Percentiles rank a stretch among this genome's conserved stretches.
Evolutionary conservation across 2,888 invertebrate genomes (phyloP).

Genomic region (Machimus rusticus): DNA sequence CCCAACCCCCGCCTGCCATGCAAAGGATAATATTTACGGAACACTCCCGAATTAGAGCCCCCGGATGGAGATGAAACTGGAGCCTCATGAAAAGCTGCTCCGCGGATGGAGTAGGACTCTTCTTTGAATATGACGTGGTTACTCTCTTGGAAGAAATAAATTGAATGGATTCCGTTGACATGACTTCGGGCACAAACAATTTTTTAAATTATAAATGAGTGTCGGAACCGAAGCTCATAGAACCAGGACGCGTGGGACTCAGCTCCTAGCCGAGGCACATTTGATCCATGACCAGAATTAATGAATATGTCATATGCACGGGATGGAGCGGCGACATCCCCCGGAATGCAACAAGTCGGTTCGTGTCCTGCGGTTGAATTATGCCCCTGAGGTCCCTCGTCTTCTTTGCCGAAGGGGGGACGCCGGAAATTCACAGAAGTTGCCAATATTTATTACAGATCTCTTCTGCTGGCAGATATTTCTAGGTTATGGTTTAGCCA

Average conservation of each 20-base stretch:
- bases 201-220: background rate
- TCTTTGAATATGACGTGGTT: background rate
- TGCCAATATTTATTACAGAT: background rate
- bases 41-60: background rate
- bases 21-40: background rate
- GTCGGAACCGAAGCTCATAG: background rate
- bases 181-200: background rate
- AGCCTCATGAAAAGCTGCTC: background rate
- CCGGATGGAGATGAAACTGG: background rate
- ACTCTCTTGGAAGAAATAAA: background rate
- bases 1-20: background rate
- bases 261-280: background rate
- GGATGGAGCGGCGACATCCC: background rate
- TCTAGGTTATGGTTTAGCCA: background rate
- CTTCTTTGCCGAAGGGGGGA: background rate
- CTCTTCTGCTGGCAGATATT: background rate
- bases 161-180: background rate
- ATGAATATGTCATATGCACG: background rate
- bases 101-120: background rate
- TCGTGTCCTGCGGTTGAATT: background rate
- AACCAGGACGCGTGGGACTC: background rate
- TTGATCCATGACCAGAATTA: background rate
- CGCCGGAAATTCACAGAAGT: background rate
- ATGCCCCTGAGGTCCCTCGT: background rate
- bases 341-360: background rate